Evolutionary conservation across 1,140 invertebrate genomes (phyloP), one percentile per base, ranked within the genome.

Genomic region (Trissolcus basalis): DNA sequence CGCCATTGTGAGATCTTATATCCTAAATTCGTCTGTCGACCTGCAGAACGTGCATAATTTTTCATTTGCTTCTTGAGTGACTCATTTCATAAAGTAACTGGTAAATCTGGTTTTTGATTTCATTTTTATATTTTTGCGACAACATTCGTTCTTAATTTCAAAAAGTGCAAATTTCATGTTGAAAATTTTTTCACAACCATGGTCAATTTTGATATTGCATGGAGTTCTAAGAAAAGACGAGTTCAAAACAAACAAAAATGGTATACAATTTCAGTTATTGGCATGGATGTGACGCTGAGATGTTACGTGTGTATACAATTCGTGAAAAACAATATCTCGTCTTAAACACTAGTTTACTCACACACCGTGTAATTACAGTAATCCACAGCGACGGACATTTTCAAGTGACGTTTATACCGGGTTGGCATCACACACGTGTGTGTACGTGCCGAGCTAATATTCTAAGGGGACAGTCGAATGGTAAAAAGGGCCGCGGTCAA

Each of bases 291-390:
- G 77, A 79, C 80, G 71, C 53, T 69, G 53, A 53, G 59, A 82
- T 71, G 69, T 80, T 73, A 79, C 72, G 72, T 80, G 54, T 78
- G 67, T 76, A 78, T n/a, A n/a, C n/a, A n/a, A 80, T 84, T 45
- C 70, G 79, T 69, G 69, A 77, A 63, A 67, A 83, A 83, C 81
- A 80, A 67, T 76, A 79, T 79, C 58, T 54, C 51, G 68, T 77
- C 60, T 80, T 80, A 80, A 84, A 84, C 72, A 82, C 61, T 79
- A 79, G 77, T 81, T 84, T 82, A 82, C 80, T 70, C 79, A 80
- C 75, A 80, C 77, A 76, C 78, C 54, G 70, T 67, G 68, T 81
- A 77, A 84, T 82, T 82, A 82, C 82, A 75, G 75, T 82, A 80
- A 82, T 83, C 56, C 59, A 49, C 59, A 64, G 32, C 50, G 58